Percentiles rank a stretch among this genome's conserved stretches.
phyloP scores from a whole-genome alignment of 2,113 vertebrate genomes.

The Vulpes vulpes region DNA sequence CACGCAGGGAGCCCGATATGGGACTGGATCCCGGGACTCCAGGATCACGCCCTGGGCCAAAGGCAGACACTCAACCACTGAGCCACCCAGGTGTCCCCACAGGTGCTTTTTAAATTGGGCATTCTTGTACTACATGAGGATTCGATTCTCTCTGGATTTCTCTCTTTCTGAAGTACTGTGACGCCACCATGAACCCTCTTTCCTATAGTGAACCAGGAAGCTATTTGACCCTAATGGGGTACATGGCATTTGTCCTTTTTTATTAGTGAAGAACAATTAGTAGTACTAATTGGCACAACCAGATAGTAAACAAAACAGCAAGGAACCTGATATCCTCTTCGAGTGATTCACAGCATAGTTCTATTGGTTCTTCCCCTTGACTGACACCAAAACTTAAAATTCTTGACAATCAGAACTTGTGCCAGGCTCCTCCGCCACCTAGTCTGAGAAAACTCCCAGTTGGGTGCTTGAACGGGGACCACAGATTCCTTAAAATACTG shows the following conservation, averaged over 20 bases:
- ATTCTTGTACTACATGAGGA: background rate
- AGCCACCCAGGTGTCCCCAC: too few species aligned
- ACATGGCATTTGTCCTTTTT: background rate
- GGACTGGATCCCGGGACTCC: too few species aligned
- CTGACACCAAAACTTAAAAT: background rate
- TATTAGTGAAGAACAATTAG: background rate
- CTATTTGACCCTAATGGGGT: background rate
- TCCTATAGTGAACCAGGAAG: background rate
- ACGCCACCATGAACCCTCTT: background rate
- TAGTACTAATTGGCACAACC: background rate
- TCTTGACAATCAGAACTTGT: conserved; percentile 8
- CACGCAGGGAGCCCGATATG: too few species aligned
- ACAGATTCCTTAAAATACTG: background rate
- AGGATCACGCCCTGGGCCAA: too few species aligned
- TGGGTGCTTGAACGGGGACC: background rate
- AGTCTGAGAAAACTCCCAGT: background rate
- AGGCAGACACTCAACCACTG: too few species aligned
- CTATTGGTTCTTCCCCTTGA: background rate
- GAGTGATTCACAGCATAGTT: background rate
- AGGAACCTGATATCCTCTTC: background rate
- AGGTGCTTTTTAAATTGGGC: background rate
- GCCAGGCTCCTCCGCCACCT: background rate
- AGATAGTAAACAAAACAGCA: background rate
- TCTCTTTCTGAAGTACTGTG: background rate
- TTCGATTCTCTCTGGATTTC: background rate